Evolutionary conservation across 2,113 vertebrate genomes (phyloP).

Genomic region (Cercocebus atys): DNA sequence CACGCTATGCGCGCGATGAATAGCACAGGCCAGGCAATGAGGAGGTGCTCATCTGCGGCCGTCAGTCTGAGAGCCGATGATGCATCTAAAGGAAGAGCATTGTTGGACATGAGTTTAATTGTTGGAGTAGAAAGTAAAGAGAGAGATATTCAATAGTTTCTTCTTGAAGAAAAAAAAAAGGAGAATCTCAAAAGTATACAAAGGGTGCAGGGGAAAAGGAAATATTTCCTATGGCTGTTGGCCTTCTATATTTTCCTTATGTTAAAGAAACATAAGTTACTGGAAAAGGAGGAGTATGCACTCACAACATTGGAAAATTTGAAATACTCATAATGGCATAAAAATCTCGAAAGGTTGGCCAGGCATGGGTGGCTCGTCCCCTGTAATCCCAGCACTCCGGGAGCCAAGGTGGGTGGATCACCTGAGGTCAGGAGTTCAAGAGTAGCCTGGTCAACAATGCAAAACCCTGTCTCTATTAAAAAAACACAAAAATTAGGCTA

Average conservation of each 20-base stretch:
- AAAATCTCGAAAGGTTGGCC: background rate
- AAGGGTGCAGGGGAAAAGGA: too few species aligned
- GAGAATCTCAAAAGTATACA: rapidly evolving
- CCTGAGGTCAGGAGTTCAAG: too few species aligned
- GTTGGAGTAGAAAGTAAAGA: background rate
- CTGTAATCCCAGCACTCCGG: too few species aligned
- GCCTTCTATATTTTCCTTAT: background rate
- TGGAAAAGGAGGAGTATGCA: background rate
- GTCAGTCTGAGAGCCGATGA: background rate
- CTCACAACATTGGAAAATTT: too few species aligned
- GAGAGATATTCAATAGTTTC: background rate
- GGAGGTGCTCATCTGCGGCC: rapidly evolving
- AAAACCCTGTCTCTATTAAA: too few species aligned
- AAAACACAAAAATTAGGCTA: too few species aligned
- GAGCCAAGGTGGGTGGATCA: too few species aligned
- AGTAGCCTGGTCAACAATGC: too few species aligned
- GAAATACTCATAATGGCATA: background rate
- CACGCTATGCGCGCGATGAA: rapidly evolving
- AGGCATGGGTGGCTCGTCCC: rapidly evolving
- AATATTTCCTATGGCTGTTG: rapidly evolving
- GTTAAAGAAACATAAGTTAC: background rate
- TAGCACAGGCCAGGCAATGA: rapidly evolving
- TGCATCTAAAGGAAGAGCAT: background rate
- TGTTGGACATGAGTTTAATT: rapidly evolving
- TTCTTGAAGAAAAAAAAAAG: background rate